Evolutionary conservation across 2,888 invertebrate genomes (phyloP).

Genomic region (Biston stratarius): DNA sequence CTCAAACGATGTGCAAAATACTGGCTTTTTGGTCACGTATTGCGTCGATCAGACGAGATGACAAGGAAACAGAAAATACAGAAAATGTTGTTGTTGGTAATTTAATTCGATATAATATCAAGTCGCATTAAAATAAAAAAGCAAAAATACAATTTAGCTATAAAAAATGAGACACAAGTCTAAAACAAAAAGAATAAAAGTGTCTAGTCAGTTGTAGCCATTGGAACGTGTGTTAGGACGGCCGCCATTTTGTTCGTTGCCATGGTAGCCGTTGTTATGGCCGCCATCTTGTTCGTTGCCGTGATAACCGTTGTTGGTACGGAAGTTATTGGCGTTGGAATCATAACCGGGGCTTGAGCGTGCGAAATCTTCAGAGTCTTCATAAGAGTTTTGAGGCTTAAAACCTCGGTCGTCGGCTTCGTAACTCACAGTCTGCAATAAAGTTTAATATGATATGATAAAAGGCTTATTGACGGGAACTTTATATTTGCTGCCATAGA

Average conservation of each 20-base stretch:
- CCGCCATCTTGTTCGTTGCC: constrained; percentile 49
- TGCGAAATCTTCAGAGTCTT: constrained; percentile 77
- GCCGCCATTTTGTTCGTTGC: constrained; percentile 49
- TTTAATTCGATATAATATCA: constrained; percentile 9
- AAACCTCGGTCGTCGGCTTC: constrained; percentile 89
- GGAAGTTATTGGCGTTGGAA: constrained; percentile 63
- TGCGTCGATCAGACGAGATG: too few relatives aligned
- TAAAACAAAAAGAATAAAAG: constrained; percentile 23
- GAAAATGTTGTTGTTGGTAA: not conserved
- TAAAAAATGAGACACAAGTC: constrained; percentile 24
- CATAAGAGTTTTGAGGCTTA: constrained; percentile 88
- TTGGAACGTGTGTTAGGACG: constrained; percentile 50
- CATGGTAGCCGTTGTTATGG: constrained; percentile 38
- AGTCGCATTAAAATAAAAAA: constrained; percentile 1
- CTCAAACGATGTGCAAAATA: too few relatives aligned
- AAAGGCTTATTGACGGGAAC: not conserved
- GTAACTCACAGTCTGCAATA: constrained; percentile 87
- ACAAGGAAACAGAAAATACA: not conserved
- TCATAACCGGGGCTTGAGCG: constrained; percentile 67
- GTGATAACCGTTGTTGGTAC: constrained; percentile 38
- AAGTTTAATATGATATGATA: constrained; percentile 20
- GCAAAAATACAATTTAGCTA: constrained; percentile 24
- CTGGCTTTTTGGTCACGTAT: too few relatives aligned
- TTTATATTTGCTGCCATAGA: too few relatives aligned
- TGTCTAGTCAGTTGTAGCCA: constrained; percentile 58